Evolutionary conservation across 2,888 invertebrate species (phyloP).

Genomic region (Morinoia aosen): DNA sequence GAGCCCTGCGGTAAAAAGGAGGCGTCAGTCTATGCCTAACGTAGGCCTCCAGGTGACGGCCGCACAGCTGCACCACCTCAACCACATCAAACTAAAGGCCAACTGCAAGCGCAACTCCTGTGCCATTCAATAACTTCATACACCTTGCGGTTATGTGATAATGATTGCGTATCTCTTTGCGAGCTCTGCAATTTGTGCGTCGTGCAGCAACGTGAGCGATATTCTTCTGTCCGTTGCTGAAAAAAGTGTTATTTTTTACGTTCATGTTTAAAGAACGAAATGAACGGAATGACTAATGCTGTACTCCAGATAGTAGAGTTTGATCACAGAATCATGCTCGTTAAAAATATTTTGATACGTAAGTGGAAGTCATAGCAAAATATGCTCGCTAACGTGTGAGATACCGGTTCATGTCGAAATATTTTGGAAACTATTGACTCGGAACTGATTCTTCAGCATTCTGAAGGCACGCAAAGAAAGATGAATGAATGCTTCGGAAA

Average conservation of each 20-base stretch:
- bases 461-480: neutral
- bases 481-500: neutral
- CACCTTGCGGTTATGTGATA: neutral
- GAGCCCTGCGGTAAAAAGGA: slow-evolving; percentile 66
- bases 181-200: neutral
- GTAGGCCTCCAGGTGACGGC: slow-evolving; percentile 65
- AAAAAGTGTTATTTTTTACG: neutral
- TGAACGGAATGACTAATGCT: neutral
- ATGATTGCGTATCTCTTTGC: neutral
- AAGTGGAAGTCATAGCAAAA: neutral
- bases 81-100: slow-evolving; percentile 61
- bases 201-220: neutral
- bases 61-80: slow-evolving; percentile 62
- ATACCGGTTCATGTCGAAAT: neutral
- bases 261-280: neutral
- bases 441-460: neutral
- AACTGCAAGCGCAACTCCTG: slow-evolving; percentile 65
- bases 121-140: slow-evolving; percentile 51
- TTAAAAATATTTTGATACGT: neutral
- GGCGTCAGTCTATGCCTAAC: slow-evolving; percentile 66
- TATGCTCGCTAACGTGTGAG: too few species aligned
- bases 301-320: neutral
- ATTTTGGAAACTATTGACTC: neutral
- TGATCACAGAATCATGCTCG: neutral
- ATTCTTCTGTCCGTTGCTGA: neutral